Percentiles rank a stretch among this genome's conserved stretches.
These are phyloP conservation scores for Leguminivora glycinivorella DNA, from an alignment of 1,140 invertebrate genomes.

Conservation along the genomic window DNA sequence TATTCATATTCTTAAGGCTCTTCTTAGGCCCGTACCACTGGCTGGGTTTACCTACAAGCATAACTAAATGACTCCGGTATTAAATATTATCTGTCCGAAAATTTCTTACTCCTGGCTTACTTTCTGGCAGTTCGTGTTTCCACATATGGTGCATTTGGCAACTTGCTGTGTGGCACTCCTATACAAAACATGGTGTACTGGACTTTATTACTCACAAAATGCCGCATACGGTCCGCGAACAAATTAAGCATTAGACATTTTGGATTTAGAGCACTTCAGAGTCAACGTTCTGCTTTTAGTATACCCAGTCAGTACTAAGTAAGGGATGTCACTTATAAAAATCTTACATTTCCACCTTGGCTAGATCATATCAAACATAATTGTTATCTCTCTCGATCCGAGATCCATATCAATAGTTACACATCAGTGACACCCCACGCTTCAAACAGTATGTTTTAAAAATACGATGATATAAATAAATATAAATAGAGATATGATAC, in stretches of 20 bases:
- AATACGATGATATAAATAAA: conserved; percentile 1
- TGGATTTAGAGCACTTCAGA: background rate
- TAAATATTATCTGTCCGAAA: background rate
- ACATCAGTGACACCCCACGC: background rate
- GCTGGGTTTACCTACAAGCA: background rate
- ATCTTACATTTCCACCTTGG: background rate
- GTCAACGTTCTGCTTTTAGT: background rate
- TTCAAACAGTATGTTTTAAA: background rate
- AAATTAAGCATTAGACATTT: background rate
- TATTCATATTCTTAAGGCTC: conserved; percentile 39
- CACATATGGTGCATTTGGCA: too few relatives aligned
- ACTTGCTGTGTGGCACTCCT: too few relatives aligned
- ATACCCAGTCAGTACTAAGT: background rate
- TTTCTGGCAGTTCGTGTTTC: too few relatives aligned
- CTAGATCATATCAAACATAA: background rate
- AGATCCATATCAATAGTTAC: too few relatives aligned
- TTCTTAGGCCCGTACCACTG: background rate
- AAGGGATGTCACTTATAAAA: background rate
- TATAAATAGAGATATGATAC: background rate
- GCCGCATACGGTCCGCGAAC: too few relatives aligned
- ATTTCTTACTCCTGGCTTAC: too few relatives aligned
- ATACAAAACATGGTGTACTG: too few relatives aligned
- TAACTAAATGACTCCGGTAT: background rate
- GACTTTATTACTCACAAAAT: too few relatives aligned
- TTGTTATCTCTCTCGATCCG: too few relatives aligned